These are phyloP conservation scores for Macrosteles quadrilineatus DNA, from an alignment of 1,140 invertebrate species.

Conservation along the genomic window DNA sequence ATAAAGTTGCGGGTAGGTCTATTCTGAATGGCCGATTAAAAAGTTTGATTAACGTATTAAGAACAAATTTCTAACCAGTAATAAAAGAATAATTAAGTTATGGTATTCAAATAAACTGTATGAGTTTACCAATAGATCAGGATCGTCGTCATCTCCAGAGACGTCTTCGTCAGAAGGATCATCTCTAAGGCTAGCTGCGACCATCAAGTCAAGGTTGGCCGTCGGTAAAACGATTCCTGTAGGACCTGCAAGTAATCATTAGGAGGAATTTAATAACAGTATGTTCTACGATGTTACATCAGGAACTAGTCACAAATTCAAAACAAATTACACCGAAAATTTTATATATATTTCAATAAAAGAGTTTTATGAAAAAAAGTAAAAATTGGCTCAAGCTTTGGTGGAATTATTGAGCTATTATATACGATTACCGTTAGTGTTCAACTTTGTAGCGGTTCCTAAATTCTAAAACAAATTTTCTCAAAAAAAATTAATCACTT, in stretches of 20 bases:
- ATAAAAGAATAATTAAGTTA: too few relatives aligned
- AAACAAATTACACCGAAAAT: not conserved
- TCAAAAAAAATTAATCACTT: too few relatives aligned
- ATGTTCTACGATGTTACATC: not conserved
- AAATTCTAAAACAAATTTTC: too few relatives aligned
- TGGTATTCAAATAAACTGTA: too few relatives aligned
- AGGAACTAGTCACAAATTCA: not conserved
- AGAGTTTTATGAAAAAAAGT: not conserved
- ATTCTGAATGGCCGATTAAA: too few relatives aligned
- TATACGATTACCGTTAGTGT: too few relatives aligned
- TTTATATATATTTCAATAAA: not conserved
- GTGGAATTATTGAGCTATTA: not conserved
- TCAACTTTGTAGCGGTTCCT: too few relatives aligned
- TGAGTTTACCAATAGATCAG: slow-evolving; percentile 63
- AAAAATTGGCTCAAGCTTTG: not conserved
- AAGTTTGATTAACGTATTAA: too few relatives aligned
- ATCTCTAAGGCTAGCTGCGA: slow-evolving; percentile 65
- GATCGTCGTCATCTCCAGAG: slow-evolving; percentile 69
- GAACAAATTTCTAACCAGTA: too few relatives aligned
- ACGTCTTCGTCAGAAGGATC: slow-evolving; percentile 52
- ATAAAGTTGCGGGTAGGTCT: too few relatives aligned
- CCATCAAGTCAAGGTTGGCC: slow-evolving; percentile 67
- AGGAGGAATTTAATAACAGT: too few relatives aligned
- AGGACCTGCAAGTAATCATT: too few relatives aligned
- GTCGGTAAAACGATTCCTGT: slow-evolving; percentile 41